Base-by-base conservation (phyloP, 1,140 invertebrate species). In the Myzus persicae region DNA sequence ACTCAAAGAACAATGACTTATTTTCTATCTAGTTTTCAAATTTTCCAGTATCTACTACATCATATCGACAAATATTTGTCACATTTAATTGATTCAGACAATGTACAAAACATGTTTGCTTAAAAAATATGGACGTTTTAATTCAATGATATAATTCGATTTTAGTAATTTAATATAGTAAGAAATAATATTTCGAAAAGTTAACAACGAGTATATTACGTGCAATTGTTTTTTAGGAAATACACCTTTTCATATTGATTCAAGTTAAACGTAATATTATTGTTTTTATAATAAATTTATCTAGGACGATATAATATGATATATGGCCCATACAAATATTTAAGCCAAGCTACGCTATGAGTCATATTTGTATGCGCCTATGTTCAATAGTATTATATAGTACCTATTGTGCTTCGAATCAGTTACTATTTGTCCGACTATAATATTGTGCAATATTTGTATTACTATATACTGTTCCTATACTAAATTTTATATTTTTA, bases 211-310 rank as follows among this genome's bases (percentile, higher is more conserved):
- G 8, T 54, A 26, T 54, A 76, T n/a, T 6, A n/a, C 20, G 5
- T 76, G 31, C n/a, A 76, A 76, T 76, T n/a, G n/a, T 76, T 76
- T 76, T 76, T 76, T 76, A 76, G 59, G 59, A 76, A 76, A 76
- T n/a, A 14, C 22, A n/a, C 14, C 31, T 76, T n/a, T 76, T 76
- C 14, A 36, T n/a, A n/a, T 36, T 76, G 59, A 18, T 76, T 76
- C 59, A 76, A n/a, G 59, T 76, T 18, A 6, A 18, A 36, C n/a
- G 20, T n/a, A 18, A n/a, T n/a, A 76, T 76, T 76, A 31, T 36
- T 76, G 11, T 36, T 76, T n/a, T 76, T n/a, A n/a, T 67, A 67
- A n/a, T 67, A 67, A 11, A 67, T 67, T n/a, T 76, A 76, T 76
- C n/a, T 76, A 76, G 59, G 1, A 76, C 31, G 31, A 1, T 59